These are phyloP conservation scores for Acleris cristana DNA, from an alignment of 2,888 invertebrate species.

Conservation along the genomic window DNA sequence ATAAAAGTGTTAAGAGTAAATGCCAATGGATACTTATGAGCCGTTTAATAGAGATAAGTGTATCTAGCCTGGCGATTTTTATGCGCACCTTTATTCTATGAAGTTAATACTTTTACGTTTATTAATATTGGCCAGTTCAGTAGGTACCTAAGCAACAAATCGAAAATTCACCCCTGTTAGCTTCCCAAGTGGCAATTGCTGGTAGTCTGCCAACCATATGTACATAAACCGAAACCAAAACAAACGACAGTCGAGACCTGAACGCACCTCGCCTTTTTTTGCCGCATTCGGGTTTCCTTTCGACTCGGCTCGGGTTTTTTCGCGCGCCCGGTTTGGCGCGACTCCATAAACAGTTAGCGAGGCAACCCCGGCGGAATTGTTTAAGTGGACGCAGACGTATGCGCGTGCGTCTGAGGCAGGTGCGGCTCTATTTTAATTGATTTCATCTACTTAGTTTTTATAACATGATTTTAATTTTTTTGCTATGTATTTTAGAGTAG, in stretches of 20 bases:
- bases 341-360: constrained; percentile 81
- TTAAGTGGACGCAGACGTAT: constrained; percentile 66
- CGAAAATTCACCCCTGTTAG: too few relatives aligned
- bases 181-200: too few relatives aligned
- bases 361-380: constrained; percentile 80
- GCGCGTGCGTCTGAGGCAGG: constrained; percentile 50
- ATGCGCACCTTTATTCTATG: too few relatives aligned
- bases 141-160: too few relatives aligned
- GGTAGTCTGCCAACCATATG: background rate
- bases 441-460: constrained; percentile 37
- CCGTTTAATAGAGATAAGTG: too few relatives aligned
- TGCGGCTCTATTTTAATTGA: constrained; percentile 10
- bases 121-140: too few relatives aligned
- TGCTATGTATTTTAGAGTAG: background rate
- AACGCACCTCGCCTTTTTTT: constrained; percentile 56
- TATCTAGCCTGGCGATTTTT: too few relatives aligned
- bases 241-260: constrained; percentile 23
- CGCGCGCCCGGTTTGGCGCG: constrained; percentile 74
- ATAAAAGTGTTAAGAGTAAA: too few relatives aligned
- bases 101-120: too few relatives aligned
- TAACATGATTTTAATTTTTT: background rate
- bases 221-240: constrained; percentile 10
- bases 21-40: too few relatives aligned
- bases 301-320: constrained; percentile 73
- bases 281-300: constrained; percentile 71